Evolutionary conservation across 1,140 invertebrate genomes (phyloP).

Genomic region (Sarcophaga bullata): DNA sequence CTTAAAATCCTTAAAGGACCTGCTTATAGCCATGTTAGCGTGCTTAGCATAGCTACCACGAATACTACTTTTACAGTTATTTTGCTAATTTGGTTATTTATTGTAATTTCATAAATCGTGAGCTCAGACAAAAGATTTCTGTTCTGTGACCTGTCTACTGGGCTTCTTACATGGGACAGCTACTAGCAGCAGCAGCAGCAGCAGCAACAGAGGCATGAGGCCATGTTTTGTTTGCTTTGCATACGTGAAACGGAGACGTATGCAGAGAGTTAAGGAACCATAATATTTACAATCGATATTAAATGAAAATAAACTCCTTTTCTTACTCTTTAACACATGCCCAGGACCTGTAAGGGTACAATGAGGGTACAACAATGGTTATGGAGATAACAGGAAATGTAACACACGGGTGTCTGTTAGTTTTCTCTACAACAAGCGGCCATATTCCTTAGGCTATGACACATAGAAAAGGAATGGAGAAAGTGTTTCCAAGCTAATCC

Average conservation of each 20-base stretch:
- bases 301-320: no score
- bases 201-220: neutral
- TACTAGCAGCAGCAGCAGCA: no score
- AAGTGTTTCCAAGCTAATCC: constrained; percentile 37
- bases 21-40: neutral
- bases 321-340: no score
- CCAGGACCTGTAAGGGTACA: no score
- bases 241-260: neutral
- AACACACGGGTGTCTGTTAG: neutral
- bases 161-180: no score
- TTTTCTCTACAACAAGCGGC: neutral
- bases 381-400: no score
- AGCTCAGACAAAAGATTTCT: constrained; percentile 63
- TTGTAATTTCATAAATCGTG: constrained; percentile 65
- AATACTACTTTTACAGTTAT: constrained; percentile 24
- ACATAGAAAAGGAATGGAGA: neutral
- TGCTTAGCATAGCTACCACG: no score
- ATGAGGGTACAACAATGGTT: no score
- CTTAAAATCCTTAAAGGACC: neutral
- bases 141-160: constrained; percentile 17
- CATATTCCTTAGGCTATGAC: neutral
- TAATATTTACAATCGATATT: neutral
- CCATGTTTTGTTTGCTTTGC: neutral
- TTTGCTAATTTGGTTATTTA: constrained; percentile 52
- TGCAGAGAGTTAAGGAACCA: constrained; percentile 9